phyloP scores from a whole-genome alignment of 2,113 vertebrate genomes.

The Brachyhypopomus gauderio region DNA sequence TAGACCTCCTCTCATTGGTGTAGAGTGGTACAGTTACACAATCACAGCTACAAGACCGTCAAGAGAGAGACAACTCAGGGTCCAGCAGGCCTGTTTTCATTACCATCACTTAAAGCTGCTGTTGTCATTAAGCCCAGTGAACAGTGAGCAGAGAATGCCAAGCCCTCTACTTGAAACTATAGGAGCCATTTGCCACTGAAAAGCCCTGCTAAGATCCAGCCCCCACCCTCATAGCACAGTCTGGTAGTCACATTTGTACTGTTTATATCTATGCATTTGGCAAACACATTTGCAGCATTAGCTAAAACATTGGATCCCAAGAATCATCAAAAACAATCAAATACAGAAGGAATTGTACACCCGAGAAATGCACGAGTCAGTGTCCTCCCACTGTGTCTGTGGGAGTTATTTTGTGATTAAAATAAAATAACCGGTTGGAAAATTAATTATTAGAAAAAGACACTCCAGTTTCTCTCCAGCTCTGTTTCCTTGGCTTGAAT shows the following conservation, averaged over 20 bases:
- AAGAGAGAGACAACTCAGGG: background rate
- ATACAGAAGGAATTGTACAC: slow-evolving; percentile 5
- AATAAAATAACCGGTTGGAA: no score
- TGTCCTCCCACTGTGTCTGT: slow-evolving; percentile 15
- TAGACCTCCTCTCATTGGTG: background rate
- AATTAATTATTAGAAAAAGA: background rate
- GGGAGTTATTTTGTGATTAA: background rate
- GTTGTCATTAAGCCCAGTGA: background rate
- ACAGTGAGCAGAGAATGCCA: background rate
- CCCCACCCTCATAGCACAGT: no score
- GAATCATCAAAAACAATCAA: background rate
- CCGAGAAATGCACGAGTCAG: slow-evolving; percentile 13
- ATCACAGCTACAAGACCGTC: background rate
- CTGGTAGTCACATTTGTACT: no score
- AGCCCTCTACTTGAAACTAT: background rate
- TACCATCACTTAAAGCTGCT: background rate
- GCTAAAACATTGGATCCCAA: background rate
- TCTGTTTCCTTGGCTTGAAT: background rate
- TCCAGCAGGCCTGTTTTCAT: background rate
- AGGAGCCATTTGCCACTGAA: background rate
- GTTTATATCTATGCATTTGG: background rate
- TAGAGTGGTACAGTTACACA: background rate
- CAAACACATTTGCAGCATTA: slow-evolving; percentile 24
- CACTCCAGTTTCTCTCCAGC: background rate
- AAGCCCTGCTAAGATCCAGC: slow-evolving; percentile 17